Percentiles rank a stretch among this genome's conserved stretches.
Evolutionary conservation across 2,797 vertebrate genomes (phyloP).

Genomic region (Xyrichtys novacula): DNA sequence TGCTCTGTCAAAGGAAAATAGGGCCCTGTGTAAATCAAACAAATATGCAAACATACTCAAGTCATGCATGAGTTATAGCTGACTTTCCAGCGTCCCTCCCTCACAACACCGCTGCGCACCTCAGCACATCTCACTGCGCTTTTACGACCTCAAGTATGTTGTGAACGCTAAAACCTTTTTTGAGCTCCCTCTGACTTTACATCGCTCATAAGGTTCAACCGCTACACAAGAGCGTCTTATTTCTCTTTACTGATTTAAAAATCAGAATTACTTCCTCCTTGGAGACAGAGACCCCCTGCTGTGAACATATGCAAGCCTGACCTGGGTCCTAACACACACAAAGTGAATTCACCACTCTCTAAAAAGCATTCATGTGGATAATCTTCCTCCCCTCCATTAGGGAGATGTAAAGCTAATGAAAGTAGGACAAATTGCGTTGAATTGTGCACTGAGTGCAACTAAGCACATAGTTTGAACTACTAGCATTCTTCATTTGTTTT

Average conservation of each 20-base stretch:
- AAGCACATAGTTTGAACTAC: slow-evolving; percentile 28
- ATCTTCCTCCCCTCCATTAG: slow-evolving; percentile 36
- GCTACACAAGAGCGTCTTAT: slow-evolving; percentile 18
- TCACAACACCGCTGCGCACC: slow-evolving; percentile 32
- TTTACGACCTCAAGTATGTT: slow-evolving; percentile 47
- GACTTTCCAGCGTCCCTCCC: slow-evolving; percentile 15
- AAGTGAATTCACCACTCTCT: slow-evolving; percentile 26
- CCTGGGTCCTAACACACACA: slow-evolving; percentile 31
- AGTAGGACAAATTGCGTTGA: slow-evolving; percentile 20
- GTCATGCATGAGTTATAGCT: slow-evolving; percentile 27
- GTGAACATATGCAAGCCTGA: slow-evolving; percentile 22
- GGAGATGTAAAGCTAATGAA: slow-evolving; percentile 31
- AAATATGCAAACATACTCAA: slow-evolving; percentile 45
- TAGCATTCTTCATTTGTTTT: slow-evolving; percentile 40
- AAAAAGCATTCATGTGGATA: slow-evolving; percentile 35
- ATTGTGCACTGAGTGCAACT: slow-evolving; percentile 43
- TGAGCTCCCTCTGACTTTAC: slow-evolving; percentile 21
- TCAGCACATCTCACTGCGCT: slow-evolving; percentile 17
- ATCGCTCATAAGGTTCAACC: slow-evolving; percentile 29
- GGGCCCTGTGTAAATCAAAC: slow-evolving; percentile 30
- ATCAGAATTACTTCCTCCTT: slow-evolving; percentile 26
- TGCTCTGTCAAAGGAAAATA: slow-evolving; percentile 44
- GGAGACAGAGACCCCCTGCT: slow-evolving; percentile 36
- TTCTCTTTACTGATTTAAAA: slow-evolving; percentile 24
- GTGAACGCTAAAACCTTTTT: slow-evolving; percentile 30